Evolutionary conservation across 2,888 invertebrate species (phyloP), one percentile per base, ranked within the genome.

Genomic region (Scaptomyza caliginosa): DNA sequence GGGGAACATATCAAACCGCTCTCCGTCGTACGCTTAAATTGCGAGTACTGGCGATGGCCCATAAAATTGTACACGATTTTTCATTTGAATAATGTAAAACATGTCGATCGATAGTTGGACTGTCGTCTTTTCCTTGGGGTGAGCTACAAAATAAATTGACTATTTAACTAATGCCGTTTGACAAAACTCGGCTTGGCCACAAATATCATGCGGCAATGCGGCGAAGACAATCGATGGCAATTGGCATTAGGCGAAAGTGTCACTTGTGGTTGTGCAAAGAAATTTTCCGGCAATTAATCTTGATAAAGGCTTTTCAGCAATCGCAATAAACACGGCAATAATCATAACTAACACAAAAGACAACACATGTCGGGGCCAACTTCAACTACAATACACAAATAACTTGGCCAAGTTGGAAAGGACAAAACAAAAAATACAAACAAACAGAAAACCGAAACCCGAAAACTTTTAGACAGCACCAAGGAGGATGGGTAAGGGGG

Each of bases 251-350:
- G 51, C 45, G 50, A 64, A 57, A 78, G 64, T 82, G 82, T 71
- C 82, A 58, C 46, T 72, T 55, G 59, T 26, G 64, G 43, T 13
- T 66, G 63, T 48, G 64, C 79, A 77, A 73, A 83, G 64, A 67
- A 73, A 86, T 77, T 83, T 86, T 86, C 78, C 78, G 79, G 68
- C 79, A 75, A 77, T 86, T 88, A 84, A 88, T 86, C 77, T 84
- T 74, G 78, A 76, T 77, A 76, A 86, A 63, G 68, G 74, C 69
- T 78, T 83, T 77, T 86, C 80, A 83, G 73, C 76, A 67, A 66
- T 51, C 56, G 82, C 77, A 82, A 86, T 86, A 88, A 86, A 88
- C 88, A 84, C 82, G 73, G 71, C 67, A 74, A 88, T 88, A 86
- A 88, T 77, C 79, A 86, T 85, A 86, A 86, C 82, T 86, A 86